Evolutionary conservation across 2,888 invertebrate genomes (phyloP), one percentile per base, ranked within the genome.

Genomic region (Synanthedon andrenaeformis): DNA sequence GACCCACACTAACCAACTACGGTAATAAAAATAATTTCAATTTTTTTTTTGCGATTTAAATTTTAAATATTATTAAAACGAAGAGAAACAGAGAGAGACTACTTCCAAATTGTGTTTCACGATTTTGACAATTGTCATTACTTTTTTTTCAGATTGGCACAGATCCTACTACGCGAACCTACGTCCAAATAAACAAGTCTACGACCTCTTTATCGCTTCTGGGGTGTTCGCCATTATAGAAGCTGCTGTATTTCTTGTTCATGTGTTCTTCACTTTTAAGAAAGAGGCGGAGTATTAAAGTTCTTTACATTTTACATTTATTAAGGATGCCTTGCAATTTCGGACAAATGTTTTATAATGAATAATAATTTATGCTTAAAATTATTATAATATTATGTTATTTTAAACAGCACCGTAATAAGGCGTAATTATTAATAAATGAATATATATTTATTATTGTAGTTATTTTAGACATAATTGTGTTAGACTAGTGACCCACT

Each of bases 151-250:
- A 87, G 86, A 86, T 57, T 87, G 86, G 86, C 86, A 87, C 72
- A 72, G 72, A 55, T 87, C 86, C 3, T 87, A 86, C 68, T 86
- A 87, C 65, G 74, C 77, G 12, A 84, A 84, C 60, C 87, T 90
- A 60, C 89, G 90, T 60, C 91, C 92, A 11, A 90, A 91, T 70
- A 91, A 92, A 68, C 89, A 89, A 66, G 90, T 92, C 65, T 89
- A 92, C 79, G 91, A 92, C 63, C 90, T 92, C 76, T 82, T 93
- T 65, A 89, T 91, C 57, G 88, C 91, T 2, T 90, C 91, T 1
- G 90, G 91, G 28, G 88, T 92, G 42, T 91, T 92, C 63, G 88
- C 92, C 10, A 88, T 91, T 57, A 69, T 91, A 53, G 89, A 91
- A 64, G 90, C 89, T 0, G 72, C 82, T 0, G 87, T 91, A 11